phyloP scores from a whole-genome alignment of 2,888 invertebrate species.

The Hetaerina titia region DNA sequence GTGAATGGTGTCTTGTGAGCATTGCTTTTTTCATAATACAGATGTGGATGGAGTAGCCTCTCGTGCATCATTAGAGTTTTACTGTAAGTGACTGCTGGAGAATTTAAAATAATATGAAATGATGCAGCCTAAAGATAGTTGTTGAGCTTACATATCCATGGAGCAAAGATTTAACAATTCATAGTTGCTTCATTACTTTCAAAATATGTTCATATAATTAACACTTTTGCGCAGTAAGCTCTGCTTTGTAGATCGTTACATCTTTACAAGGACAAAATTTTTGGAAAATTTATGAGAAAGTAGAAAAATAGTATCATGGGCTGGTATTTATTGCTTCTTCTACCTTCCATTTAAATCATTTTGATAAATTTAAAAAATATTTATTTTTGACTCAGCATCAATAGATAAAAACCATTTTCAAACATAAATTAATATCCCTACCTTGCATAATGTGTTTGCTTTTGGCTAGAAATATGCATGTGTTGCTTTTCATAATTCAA shows the following conservation, averaged over 20 bases:
- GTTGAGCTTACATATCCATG: neutral
- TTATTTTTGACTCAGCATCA: neutral
- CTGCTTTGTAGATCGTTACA: neutral
- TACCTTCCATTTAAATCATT: neutral
- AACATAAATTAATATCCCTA: neutral
- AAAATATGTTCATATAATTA: neutral
- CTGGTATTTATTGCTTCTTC: slow-evolving; percentile 28
- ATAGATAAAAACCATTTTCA: neutral
- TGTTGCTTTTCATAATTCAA: slow-evolving; percentile 36
- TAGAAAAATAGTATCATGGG: slow-evolving; percentile 44
- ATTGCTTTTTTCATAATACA: slow-evolving; percentile 58
- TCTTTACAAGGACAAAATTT: neutral
- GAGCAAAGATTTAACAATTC: neutral
- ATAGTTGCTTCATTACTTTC: neutral
- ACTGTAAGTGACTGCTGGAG: neutral
- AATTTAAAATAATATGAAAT: neutral
- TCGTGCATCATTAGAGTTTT: neutral
- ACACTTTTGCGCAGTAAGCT: neutral
- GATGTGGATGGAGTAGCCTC: slow-evolving; percentile 48
- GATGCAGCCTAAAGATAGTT: slow-evolving; percentile 1
- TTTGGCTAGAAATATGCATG: slow-evolving; percentile 54
- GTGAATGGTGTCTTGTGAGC: slow-evolving; percentile 55
- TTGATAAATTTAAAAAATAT: neutral
- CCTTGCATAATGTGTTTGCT: slow-evolving; percentile 44
- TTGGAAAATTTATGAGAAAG: neutral